phyloP scores from a whole-genome alignment of 1,140 invertebrate species.

The Maconellicoccus hirsutus region DNA sequence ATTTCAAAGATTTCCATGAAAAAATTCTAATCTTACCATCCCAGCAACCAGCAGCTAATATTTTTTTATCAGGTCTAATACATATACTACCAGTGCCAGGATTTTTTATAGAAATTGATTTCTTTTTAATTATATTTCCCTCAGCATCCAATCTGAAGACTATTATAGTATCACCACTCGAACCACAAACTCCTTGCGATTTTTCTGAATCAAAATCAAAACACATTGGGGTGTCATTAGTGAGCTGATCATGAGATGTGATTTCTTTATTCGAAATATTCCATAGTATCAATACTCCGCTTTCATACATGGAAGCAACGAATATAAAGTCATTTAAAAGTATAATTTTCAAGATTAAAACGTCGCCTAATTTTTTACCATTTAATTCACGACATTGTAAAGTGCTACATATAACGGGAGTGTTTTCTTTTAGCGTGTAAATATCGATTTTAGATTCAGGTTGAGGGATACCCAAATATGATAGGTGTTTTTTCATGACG shows the following conservation, averaged over 20 bases:
- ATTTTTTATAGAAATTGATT: slow-evolving; percentile 51
- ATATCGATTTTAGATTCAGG: background rate
- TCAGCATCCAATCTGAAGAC: slow-evolving; percentile 24
- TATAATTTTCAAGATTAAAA: background rate
- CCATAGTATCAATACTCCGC: background rate
- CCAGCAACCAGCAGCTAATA: slow-evolving; percentile 62
- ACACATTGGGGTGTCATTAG: background rate
- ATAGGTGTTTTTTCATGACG: background rate
- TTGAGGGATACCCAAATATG: background rate
- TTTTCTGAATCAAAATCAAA: slow-evolving; percentile 17
- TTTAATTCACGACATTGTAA: background rate
- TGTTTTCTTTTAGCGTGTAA: background rate
- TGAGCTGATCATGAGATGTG: background rate
- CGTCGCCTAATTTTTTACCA: background rate
- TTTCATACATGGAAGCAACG: background rate
- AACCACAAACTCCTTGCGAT: background rate
- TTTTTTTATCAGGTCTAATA: slow-evolving; percentile 56
- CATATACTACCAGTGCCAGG: slow-evolving; percentile 55
- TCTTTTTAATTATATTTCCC: slow-evolving; percentile 37
- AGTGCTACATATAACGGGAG: background rate
- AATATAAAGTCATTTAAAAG: background rate
- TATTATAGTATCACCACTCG: background rate
- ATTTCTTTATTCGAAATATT: background rate
- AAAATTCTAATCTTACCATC: slow-evolving; percentile 63
- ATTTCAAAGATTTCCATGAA: slow-evolving; percentile 60